A percentile compares a stretch with the other conserved stretches of the same genome.
Evolutionary conservation across 2,797 vertebrate genomes (phyloP).

Genomic region (Acomys russatus): DNA sequence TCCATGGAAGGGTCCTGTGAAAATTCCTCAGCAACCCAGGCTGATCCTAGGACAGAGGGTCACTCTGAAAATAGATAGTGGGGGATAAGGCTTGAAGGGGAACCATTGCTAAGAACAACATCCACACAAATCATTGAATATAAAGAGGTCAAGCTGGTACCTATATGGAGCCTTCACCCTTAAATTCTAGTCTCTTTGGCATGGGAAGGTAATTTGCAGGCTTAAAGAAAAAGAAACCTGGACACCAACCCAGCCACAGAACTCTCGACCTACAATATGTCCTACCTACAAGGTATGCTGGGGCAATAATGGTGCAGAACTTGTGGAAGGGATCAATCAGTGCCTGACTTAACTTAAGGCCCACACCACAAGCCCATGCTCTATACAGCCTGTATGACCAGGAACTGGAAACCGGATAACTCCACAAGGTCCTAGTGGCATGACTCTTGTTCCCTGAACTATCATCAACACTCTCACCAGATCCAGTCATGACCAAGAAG

Average conservation of each 20-base stretch:
- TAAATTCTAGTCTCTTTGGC: not conserved
- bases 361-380: not conserved
- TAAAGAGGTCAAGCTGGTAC: not conserved
- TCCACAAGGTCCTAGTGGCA: not conserved
- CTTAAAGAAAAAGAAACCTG: not conserved
- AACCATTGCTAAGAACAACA: not conserved
- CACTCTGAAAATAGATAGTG: not conserved
- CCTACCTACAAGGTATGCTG: not conserved
- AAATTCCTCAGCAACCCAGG: not conserved
- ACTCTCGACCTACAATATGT: not conserved
- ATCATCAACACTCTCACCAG: conserved; percentile 72
- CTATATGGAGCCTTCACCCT: not conserved
- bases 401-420: not conserved
- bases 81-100: not conserved
- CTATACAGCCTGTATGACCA: not conserved
- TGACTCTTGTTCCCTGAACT: not conserved
- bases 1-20: not conserved
- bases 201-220: not conserved
- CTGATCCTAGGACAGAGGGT: not conserved
- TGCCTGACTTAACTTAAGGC: not conserved
- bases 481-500: conserved; percentile 94
- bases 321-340: not conserved
- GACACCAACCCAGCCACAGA: not conserved
- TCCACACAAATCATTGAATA: not conserved
- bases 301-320: not conserved